Conservation (phyloP, 2,888 invertebrate species). For the Dastarcus helophoroides region DNA sequence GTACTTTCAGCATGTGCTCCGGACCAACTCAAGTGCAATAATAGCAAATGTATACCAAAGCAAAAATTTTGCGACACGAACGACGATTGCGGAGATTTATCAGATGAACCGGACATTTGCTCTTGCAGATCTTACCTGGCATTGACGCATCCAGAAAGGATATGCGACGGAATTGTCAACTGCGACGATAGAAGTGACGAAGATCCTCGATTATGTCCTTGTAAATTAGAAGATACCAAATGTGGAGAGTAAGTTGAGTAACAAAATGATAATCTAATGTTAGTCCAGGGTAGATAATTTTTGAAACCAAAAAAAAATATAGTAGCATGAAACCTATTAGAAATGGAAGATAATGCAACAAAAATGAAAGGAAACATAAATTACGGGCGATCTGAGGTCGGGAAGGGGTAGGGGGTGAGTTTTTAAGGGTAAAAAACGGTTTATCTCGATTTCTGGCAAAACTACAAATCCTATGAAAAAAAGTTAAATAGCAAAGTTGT, state of each 20-base stretch:
- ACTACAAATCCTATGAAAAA: too few species aligned
- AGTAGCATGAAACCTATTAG: too few species aligned
- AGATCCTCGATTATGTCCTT: conserved; percentile 51
- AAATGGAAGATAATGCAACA: too few species aligned
- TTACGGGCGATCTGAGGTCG: too few species aligned
- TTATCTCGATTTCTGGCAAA: too few species aligned
- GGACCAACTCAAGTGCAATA: conserved; percentile 54
- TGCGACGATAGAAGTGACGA: conserved; percentile 72
- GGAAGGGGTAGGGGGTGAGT: too few species aligned
- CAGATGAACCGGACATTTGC: conserved; percentile 57
- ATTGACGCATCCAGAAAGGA: conserved; percentile 52
- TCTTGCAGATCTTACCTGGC: conserved; percentile 56
- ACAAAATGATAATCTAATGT: too few species aligned
- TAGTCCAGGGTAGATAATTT: too few species aligned
- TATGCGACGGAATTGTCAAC: conserved; percentile 68
- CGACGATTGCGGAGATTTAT: conserved; percentile 58
- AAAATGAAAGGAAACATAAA: too few species aligned
- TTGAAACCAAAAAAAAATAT: too few species aligned
- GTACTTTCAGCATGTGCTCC: conserved; percentile 48
- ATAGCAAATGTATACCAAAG: conserved; percentile 57
- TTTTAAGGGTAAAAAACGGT: too few species aligned
- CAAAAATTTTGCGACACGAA: conserved; percentile 54
- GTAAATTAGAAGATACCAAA: conserved; percentile 41
- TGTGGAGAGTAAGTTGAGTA: conserved; percentile 42
- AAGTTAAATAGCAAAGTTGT: too few species aligned